Conservation (phyloP, 23 tunicate species). For the Oikopleura vanhoeffeni region DNA sequence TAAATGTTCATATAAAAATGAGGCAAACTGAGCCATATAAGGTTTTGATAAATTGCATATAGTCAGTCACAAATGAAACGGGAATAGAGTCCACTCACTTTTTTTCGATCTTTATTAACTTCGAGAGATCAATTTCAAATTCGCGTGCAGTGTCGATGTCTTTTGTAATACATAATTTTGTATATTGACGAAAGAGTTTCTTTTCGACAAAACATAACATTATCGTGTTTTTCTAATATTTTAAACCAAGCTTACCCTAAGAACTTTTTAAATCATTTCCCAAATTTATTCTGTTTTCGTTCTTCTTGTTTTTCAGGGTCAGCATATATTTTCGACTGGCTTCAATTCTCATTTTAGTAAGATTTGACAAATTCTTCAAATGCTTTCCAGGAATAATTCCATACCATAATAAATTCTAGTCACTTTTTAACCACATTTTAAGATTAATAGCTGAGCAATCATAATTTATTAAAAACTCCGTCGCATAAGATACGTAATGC, state of each 20-base stretch:
- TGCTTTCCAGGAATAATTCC: neutral
- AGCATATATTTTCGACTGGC: neutral
- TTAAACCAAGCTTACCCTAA: neutral
- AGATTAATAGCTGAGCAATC: neutral
- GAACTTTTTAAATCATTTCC: neutral
- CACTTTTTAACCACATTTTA: neutral
- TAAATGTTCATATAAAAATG: neutral
- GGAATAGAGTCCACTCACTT: neutral
- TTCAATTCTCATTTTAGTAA: neutral
- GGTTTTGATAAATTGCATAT: neutral
- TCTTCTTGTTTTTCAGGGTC: neutral
- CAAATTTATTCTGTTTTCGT: neutral
- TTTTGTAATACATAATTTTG: neutral
- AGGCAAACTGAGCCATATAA: neutral
- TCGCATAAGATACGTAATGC: neutral
- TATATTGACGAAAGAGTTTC: neutral
- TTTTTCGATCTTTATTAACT: neutral
- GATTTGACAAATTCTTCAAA: neutral
- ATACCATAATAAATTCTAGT: neutral
- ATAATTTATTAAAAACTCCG: neutral
- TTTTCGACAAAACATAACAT: neutral
- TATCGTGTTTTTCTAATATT: neutral
- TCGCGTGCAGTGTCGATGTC: neutral
- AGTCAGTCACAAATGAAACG: neutral
- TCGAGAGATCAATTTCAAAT: neutral